phyloP scores from a whole-genome alignment of 1,140 invertebrate species.

The Stenopsyche tienmushanensis region DNA sequence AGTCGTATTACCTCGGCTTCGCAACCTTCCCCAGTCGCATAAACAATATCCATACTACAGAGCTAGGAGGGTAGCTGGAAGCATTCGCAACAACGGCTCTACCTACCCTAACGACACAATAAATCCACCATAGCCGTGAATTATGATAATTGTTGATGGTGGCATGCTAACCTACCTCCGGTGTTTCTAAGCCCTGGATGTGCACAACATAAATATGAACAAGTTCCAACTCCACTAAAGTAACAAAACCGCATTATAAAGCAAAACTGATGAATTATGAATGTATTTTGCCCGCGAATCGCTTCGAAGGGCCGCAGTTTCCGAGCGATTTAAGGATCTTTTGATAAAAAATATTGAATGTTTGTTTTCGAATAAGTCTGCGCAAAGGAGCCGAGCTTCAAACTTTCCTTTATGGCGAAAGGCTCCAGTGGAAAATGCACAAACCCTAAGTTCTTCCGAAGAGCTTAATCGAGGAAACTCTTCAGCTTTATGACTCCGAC shows the following conservation, averaged over 20 bases:
- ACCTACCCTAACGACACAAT: slow-evolving; percentile 35
- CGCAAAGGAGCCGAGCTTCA: too few relatives aligned
- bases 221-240: slow-evolving; percentile 8
- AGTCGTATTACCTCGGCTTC: slow-evolving; percentile 13
- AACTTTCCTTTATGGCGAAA: too few relatives aligned
- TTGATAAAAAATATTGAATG: too few relatives aligned
- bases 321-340: too few relatives aligned
- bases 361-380: too few relatives aligned
- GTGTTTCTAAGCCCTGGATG: not conserved
- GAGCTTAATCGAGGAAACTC: slow-evolving; percentile 26
- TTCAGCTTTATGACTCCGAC: slow-evolving; percentile 25
- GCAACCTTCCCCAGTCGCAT: slow-evolving; percentile 14
- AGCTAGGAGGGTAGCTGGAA: not conserved
- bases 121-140: slow-evolving; percentile 27
- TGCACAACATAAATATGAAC: slow-evolving; percentile 15
- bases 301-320: too few relatives aligned
- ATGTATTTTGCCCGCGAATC: too few relatives aligned
- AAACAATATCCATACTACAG: slow-evolving; percentile 28
- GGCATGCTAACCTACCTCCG: not conserved
- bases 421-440: too few relatives aligned
- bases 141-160: slow-evolving; percentile 27
- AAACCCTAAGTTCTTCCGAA: too few relatives aligned
- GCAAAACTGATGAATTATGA: slow-evolving; percentile 6
- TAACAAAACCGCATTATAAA: slow-evolving; percentile 2
- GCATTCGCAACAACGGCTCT: not conserved